Evolutionary conservation across 2,888 invertebrate genomes (phyloP).

Genomic region (Trichopria drosophilae): DNA sequence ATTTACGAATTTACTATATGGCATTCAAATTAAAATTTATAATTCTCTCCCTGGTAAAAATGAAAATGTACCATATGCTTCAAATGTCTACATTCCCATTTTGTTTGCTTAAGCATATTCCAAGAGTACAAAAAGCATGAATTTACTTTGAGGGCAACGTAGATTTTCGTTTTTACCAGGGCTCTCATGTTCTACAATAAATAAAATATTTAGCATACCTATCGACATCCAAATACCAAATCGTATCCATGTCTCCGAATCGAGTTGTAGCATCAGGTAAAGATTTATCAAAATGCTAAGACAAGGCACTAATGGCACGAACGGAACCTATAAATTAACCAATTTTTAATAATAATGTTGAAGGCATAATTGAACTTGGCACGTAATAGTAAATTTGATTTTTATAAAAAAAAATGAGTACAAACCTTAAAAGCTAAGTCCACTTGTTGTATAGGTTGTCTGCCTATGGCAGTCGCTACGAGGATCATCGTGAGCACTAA

Average conservation of each 20-base stretch:
- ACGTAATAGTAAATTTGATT: no score
- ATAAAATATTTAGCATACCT: conserved; percentile 61
- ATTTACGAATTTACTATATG: no score
- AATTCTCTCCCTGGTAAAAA: no score
- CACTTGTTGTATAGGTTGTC: conserved; percentile 69
- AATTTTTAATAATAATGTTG: not conserved
- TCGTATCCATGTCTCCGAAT: conserved; percentile 83
- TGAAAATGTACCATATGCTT: no score
- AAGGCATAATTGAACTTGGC: no score
- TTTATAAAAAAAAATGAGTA: not conserved
- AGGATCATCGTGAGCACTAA: conserved; percentile 57
- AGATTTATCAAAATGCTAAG: conserved; percentile 84
- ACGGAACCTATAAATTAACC: conserved; percentile 70
- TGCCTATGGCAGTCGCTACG: conserved; percentile 65
- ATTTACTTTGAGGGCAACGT: no score
- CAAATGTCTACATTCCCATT: no score
- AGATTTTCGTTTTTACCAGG: not conserved
- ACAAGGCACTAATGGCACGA: conserved; percentile 83
- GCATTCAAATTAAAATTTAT: no score
- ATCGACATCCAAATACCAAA: conserved; percentile 83
- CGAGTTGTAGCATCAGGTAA: conserved; percentile 88
- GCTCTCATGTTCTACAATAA: no score
- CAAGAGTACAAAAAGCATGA: no score
- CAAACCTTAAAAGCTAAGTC: conserved; percentile 73
- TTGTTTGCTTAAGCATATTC: no score